phyloP scores from a whole-genome alignment of 64 coral and sea anemone genomes.

The Platygyra sinensis region DNA sequence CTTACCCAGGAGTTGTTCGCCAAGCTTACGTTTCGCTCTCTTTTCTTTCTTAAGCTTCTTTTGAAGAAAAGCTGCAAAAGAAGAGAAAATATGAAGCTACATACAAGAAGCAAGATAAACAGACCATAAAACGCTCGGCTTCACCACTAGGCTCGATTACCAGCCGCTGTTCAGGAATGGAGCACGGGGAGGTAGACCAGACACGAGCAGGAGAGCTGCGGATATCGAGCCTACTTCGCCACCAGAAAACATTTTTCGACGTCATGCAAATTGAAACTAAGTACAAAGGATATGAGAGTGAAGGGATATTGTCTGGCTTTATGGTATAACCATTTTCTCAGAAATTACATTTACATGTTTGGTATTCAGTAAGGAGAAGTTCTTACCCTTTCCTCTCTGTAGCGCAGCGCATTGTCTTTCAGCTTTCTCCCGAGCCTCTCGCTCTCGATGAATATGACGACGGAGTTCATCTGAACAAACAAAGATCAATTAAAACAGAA shows the following conservation, averaged over 20 bases:
- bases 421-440: constrained; percentile 80
- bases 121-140: too few species aligned
- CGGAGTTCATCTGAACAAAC: constrained; percentile 78
- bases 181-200: too few species aligned
- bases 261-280: too few species aligned
- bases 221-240: too few species aligned
- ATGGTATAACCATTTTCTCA: too few species aligned
- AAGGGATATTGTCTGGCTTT: too few species aligned
- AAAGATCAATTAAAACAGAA: neutral
- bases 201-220: too few species aligned
- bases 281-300: too few species aligned
- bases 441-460: constrained; percentile 79
- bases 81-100: neutral
- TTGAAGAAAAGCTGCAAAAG: constrained; percentile 77
- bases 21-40: constrained; percentile 80
- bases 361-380: neutral
- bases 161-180: too few species aligned
- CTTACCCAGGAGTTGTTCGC: constrained; percentile 78
- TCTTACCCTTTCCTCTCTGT: constrained; percentile 89
- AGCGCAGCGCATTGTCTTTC: constrained; percentile 69
- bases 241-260: too few species aligned
- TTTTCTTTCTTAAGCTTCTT: constrained; percentile 96
- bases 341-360: neutral
- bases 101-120: too few species aligned
- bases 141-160: too few species aligned